phyloP scores from a whole-genome alignment of 2,797 vertebrate genomes.

The Ceryle rudis region DNA sequence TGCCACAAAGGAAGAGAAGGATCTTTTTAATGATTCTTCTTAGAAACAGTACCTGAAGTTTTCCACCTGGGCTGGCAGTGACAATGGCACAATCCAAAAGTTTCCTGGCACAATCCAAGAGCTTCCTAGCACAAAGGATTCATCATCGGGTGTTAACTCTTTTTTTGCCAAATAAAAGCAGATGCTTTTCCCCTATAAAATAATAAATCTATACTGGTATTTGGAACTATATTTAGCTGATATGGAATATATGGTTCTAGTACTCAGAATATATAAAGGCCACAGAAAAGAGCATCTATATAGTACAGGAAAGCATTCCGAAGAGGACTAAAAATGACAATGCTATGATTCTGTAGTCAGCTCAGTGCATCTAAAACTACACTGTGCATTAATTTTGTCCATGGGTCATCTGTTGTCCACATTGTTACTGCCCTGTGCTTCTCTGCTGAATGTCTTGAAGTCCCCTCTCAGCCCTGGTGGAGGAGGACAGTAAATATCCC shows the following conservation, averaged over 20 bases:
- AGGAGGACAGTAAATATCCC: background rate
- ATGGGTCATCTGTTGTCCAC: background rate
- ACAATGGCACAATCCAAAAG: constrained; percentile 56
- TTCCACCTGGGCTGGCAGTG: constrained; percentile 47
- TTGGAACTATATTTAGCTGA: background rate
- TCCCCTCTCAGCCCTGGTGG: background rate
- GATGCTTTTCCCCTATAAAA: background rate
- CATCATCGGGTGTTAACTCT: constrained; percentile 48
- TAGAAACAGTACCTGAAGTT: constrained; percentile 14
- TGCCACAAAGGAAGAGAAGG: background rate
- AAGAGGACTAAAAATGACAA: background rate
- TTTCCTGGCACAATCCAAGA: constrained; percentile 54
- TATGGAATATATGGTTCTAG: background rate
- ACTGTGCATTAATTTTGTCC: background rate
- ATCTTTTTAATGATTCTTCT: background rate
- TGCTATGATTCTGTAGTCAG: background rate
- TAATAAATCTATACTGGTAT: background rate
- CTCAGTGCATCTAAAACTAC: background rate
- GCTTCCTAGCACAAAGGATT: constrained; percentile 28
- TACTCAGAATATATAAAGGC: background rate
- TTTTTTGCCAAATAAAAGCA: constrained; percentile 48
- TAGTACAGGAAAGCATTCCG: background rate
- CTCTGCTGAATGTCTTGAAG: background rate
- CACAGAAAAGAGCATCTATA: background rate
- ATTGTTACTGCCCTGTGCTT: background rate